Evolutionary conservation across 2,888 invertebrate genomes (phyloP).

Genomic region (Cantharis rufa): DNA sequence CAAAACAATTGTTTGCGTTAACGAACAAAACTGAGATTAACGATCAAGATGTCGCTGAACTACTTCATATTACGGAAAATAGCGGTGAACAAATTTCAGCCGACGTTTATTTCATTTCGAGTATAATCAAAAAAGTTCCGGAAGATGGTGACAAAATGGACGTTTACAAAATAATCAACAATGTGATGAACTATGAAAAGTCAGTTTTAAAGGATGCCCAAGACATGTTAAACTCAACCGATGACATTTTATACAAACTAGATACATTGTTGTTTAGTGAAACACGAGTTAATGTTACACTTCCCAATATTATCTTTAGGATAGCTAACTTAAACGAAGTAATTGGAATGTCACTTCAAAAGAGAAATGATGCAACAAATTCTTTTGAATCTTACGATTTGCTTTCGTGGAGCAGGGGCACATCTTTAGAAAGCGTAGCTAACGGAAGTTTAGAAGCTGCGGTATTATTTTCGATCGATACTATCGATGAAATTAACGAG

Average conservation of each 20-base stretch:
- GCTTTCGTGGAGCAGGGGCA: background rate
- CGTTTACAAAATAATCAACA: slow-evolving; percentile 55
- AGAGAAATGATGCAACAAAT: background rate
- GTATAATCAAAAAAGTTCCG: slow-evolving; percentile 32
- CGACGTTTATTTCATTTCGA: slow-evolving; percentile 24
- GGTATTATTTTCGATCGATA: background rate
- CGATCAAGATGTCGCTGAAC: background rate
- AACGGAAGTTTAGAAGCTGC: background rate
- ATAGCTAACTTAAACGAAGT: background rate
- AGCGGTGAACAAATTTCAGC: background rate
- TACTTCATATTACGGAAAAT: background rate
- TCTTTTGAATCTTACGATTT: background rate
- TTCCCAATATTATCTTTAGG: background rate
- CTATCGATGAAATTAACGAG: background rate
- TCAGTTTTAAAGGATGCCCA: slow-evolving; percentile 45
- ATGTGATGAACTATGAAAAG: slow-evolving; percentile 59
- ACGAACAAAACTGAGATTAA: background rate
- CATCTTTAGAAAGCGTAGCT: background rate
- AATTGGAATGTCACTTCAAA: background rate
- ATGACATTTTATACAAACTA: slow-evolving; percentile 63
- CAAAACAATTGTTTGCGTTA: slow-evolving; percentile 18
- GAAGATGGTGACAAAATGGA: slow-evolving; percentile 4
- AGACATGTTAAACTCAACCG: slow-evolving; percentile 64
- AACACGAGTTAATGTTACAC: background rate
- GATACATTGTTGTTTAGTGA: slow-evolving; percentile 58